Evolutionary conservation across 2,888 invertebrate species (phyloP).

Genomic region (Cylindroiulus punctatus): DNA sequence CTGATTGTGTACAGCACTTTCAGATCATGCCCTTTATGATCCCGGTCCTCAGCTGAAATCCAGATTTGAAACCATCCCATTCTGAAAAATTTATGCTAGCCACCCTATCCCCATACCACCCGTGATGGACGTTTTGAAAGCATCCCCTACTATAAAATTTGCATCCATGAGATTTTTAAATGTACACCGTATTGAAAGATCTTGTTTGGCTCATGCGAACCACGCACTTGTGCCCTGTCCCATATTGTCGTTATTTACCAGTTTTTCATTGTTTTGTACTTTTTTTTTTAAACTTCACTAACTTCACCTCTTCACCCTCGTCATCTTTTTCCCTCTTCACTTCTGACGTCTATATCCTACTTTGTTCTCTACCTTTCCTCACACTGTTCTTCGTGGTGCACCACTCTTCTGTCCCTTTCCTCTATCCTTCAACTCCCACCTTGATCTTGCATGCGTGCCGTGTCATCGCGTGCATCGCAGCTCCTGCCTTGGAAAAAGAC

Average conservation of each 20-base stretch:
- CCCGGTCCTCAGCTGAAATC: no score
- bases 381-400: slow-evolving; percentile 30
- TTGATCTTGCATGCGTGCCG: not conserved
- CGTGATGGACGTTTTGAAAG: no score
- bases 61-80: no score
- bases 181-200: not conserved
- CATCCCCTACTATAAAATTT: no score
- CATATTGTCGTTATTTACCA: not conserved
- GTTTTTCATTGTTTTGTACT: not conserved
- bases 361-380: not conserved
- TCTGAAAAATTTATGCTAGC: no score
- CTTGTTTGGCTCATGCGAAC: not conserved
- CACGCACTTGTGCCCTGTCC: not conserved
- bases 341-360: not conserved
- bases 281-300: slow-evolving; percentile 46
- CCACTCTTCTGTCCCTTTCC: not conserved
- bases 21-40: no score
- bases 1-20: no score
- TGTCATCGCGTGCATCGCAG: slow-evolving; percentile 57
- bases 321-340: not conserved
- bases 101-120: no score
- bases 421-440: not conserved
- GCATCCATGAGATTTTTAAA: no score
- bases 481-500: slow-evolving; percentile 61
- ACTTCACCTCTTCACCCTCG: slow-evolving; percentile 7